Conservation (phyloP, 2,888 invertebrate genomes). For the Mythimna ferrago region DNA sequence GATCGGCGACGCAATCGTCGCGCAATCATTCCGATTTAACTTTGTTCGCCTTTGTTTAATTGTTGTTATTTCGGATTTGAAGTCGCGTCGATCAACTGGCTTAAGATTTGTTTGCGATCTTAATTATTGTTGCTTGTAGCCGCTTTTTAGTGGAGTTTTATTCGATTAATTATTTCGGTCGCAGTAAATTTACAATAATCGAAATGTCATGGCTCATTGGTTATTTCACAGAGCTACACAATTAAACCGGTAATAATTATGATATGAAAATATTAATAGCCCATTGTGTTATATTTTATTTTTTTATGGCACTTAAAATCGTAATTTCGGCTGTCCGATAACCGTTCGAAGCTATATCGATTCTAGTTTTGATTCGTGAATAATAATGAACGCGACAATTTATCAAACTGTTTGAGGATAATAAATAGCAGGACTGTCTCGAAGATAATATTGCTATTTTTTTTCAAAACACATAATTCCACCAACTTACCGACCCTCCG, state of each 20-base stretch:
- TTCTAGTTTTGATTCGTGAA: no score
- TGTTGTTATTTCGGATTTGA: slow-evolving; percentile 76
- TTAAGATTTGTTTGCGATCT: slow-evolving; percentile 66
- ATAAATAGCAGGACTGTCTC: no score
- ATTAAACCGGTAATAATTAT: slow-evolving; percentile 17
- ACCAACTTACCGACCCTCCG: not conserved
- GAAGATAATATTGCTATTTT: no score
- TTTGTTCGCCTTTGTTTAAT: slow-evolving; percentile 79
- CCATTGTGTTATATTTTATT: no score
- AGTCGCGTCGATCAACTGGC: slow-evolving; percentile 67
- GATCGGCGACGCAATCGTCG: slow-evolving; percentile 78
- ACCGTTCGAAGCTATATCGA: no score
- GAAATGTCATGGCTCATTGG: slow-evolving; percentile 31
- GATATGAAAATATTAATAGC: slow-evolving; percentile 4
- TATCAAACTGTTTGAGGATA: no score
- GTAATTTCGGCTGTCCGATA: not conserved
- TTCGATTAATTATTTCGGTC: slow-evolving; percentile 49
- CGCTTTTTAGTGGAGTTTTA: slow-evolving; percentile 54
- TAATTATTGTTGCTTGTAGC: slow-evolving; percentile 58
- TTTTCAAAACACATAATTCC: no score
- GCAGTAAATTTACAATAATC: slow-evolving; percentile 47
- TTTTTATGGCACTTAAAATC: not conserved
- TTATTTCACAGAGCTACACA: slow-evolving; percentile 11
- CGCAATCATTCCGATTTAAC: slow-evolving; percentile 80
- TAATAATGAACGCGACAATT: no score